phyloP scores from a whole-genome alignment of 2,113 vertebrate species.

The Orthonyx spaldingii region DNA sequence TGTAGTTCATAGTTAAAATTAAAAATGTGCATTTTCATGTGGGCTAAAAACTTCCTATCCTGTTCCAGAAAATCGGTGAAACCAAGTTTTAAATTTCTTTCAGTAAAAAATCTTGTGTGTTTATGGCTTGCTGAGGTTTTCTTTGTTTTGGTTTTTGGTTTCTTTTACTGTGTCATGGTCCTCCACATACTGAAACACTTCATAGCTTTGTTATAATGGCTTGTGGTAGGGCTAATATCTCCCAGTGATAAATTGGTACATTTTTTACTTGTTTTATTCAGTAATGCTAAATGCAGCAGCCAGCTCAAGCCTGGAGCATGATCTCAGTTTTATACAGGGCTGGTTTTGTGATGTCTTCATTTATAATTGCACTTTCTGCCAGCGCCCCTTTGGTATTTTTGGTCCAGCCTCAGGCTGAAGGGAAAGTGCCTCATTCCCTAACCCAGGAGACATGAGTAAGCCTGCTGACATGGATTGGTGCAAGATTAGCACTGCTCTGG shows the following conservation, averaged over 20 bases:
- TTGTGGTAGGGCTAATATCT: background rate
- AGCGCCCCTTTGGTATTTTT: background rate
- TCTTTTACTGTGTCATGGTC: background rate
- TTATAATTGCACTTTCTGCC: slow-evolving; percentile 14
- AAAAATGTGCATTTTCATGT: background rate
- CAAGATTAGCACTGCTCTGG: background rate
- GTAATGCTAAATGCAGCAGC: background rate
- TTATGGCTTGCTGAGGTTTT: background rate
- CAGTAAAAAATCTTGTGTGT: background rate
- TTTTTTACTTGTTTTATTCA: background rate
- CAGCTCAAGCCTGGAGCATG: background rate
- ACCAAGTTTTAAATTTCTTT: background rate
- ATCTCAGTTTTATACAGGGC: background rate
- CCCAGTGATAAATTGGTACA: background rate
- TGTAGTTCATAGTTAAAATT: background rate
- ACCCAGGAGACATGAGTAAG: background rate
- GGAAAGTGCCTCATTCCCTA: slow-evolving; percentile 5
- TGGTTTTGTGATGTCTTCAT: background rate
- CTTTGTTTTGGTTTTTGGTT: background rate
- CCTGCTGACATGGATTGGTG: background rate
- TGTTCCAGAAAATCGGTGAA: background rate
- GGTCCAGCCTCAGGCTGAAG: slow-evolving; percentile 3
- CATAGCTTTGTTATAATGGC: background rate
- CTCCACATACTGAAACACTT: background rate
- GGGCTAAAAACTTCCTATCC: background rate